Base-by-base conservation (phyloP, 2,113 vertebrate species). In the Pungitius pungitius region DNA sequence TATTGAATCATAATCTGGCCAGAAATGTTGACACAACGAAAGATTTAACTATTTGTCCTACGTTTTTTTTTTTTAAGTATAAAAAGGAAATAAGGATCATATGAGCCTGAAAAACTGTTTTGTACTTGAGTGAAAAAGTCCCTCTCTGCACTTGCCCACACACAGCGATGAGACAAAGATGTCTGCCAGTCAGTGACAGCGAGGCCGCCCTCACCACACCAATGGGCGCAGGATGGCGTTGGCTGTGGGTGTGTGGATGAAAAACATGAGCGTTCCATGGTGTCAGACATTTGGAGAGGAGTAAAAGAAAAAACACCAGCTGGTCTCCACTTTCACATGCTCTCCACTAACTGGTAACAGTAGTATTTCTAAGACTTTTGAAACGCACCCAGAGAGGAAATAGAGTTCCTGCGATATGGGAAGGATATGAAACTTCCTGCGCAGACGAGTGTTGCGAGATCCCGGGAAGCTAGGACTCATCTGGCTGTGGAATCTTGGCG, bases 391-490 rank as follows among this genome's bases (percentile, higher is more conserved):
- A 92, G 86, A 90, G 80, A 92, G 92, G 92, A 94, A 94, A 93
- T 77, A 71, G 88, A 93, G 88, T 94, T 93, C 91, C 89, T 66
- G 87, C 93, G 89, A 94, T 92, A 91, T 91, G 91, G 93, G 93
- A 51, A 95, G 93, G 94, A 95, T 93, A 94, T 95, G 94, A 95
- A 91, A 93, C 93, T 95, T 97, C 94, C 94, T 96, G 93, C 89
- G 35, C 89, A 94, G 93, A 94, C 94, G 74, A 86, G 87, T 71
- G 87, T 88, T 90, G 88, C 95, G 33, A 95, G 94, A 94, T 96
- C 94, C 91, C 80, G 6, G 88, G 20, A 14, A 26, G 51, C 22
- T 80, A 81, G 90, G 89, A 92, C 90, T 88, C 74, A 89, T 90
- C 88, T 91, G 89, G 85, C 92, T 94, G 88, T 88, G 91, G 93